These are phyloP conservation scores for Lochmaea crataegi DNA, from an alignment of 2,888 invertebrate species.

Conservation along the genomic window DNA sequence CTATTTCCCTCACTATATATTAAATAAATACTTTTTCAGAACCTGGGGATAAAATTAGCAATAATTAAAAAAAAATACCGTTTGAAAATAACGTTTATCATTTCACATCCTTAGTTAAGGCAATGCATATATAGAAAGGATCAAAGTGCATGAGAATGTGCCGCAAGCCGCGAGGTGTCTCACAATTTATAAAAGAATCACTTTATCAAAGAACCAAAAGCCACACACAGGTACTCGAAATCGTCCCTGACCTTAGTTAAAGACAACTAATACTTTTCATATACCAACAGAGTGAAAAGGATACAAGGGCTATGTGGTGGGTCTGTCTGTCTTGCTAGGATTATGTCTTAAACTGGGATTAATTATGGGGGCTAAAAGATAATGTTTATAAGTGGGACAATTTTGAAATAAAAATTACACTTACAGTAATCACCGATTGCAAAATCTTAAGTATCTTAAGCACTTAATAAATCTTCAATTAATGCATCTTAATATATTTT, in stretches of 20 bases:
- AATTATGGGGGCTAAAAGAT: constrained; percentile 3
- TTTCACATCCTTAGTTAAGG: constrained; percentile 7
- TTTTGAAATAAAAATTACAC: too few species aligned
- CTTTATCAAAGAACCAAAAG: constrained; percentile 39
- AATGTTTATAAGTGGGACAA: neutral
- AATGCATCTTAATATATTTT: too few species aligned
- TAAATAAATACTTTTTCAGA: too few species aligned
- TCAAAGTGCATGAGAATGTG: constrained; percentile 36
- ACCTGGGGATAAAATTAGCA: too few species aligned
- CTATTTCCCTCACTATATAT: too few species aligned
- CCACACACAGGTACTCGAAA: constrained; percentile 35
- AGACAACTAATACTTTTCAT: constrained; percentile 47
- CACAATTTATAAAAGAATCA: constrained; percentile 39
- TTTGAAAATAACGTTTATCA: neutral
- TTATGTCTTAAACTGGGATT: constrained; percentile 45
- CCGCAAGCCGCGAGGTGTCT: constrained; percentile 28
- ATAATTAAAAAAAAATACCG: neutral
- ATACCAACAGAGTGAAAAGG: constrained; percentile 43
- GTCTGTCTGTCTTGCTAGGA: constrained; percentile 51
- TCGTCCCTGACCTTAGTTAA: constrained; percentile 58
- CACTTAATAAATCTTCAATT: too few species aligned
- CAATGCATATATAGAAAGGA: constrained; percentile 15
- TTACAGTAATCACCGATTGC: too few species aligned
- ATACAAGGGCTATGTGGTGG: constrained; percentile 55
- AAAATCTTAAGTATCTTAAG: too few species aligned